Base-by-base conservation (phyloP, 2,797 vertebrate genomes). In the Phataginus tricuspis region DNA sequence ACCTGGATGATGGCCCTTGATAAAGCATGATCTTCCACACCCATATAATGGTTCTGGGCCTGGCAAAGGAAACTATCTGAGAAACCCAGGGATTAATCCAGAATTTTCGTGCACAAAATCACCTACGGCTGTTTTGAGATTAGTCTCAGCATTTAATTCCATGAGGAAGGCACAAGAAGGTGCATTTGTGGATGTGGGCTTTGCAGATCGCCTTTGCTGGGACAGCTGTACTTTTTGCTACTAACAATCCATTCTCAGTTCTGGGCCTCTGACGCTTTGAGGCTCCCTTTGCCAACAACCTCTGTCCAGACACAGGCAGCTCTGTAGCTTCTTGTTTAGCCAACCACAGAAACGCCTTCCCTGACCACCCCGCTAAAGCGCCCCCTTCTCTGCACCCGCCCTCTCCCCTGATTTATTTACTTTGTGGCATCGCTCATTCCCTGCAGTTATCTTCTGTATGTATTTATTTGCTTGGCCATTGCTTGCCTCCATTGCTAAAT, bases 91-190 rank as follows among this genome's bases (percentile, higher is more conserved):
- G 86, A 99, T 99, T 97, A 99, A 99, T 96, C 98, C 98, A 0
- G 99, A 99, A 91, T 99, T 99, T 97, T 98, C 99, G 5, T 97
- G 98, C 39, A 98, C 98, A 96, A 99, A 99, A 97, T 99, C 99
- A 66, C 99, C 98, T 0, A 98, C 98, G 18, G 98, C 98, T 68
- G 98, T 91, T 96, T 98, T 95, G 99, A 98, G 98, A 98, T 99
- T 94, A 99, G 98, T 98, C 99, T 99, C 93, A 99, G 99, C 83
- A 95, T 99, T 92, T 98, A 94, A 96, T 99, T 99, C 97, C 98
- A 99, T 0, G 98, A 99, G 98, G 98, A 92, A 97, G n/a, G 49
- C 83, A 53, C 85, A 92, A 86, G 95, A 55, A 90, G 49, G 25
- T 61, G 25, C 63, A 42, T 84, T 53, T 77, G 49, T 18, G 42